Evolutionary conservation across 2,113 vertebrate species (phyloP).

Genomic region (Motacilla alba): DNA sequence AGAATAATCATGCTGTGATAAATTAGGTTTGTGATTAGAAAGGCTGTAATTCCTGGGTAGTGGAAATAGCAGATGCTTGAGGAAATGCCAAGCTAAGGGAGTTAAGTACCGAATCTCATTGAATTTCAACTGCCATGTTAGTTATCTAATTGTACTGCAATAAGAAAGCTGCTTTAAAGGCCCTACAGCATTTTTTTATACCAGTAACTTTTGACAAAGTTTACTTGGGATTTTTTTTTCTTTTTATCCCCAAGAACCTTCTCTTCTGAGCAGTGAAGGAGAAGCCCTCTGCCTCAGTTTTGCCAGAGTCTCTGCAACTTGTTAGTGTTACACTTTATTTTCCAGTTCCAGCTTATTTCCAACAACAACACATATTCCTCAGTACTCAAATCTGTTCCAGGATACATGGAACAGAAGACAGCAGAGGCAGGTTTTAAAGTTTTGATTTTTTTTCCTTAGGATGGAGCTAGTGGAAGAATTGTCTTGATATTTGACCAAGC

Average conservation of each 20-base stretch:
- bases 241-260: not conserved
- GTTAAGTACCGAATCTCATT: not conserved
- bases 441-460: not conserved
- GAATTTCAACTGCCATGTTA: not conserved
- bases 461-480: slow-evolving; percentile 62
- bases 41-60: not conserved
- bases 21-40: not conserved
- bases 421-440: not conserved
- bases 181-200: not conserved
- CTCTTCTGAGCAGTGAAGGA: not conserved
- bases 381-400: not conserved
- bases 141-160: slow-evolving; percentile 7
- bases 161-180: slow-evolving; percentile 5
- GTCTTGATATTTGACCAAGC: slow-evolving; percentile 65
- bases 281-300: not conserved
- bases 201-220: not conserved
- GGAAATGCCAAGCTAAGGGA: not conserved
- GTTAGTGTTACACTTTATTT: not conserved
- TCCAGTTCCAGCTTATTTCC: not conserved
- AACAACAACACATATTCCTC: not conserved
- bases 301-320: not conserved
- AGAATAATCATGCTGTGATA: not conserved
- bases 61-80: not conserved
- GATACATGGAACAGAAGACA: not conserved
- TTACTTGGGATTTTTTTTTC: not conserved